These are phyloP conservation scores for Pandemis corylana DNA, from an alignment of 2,888 invertebrate species.

Conservation along the genomic window DNA sequence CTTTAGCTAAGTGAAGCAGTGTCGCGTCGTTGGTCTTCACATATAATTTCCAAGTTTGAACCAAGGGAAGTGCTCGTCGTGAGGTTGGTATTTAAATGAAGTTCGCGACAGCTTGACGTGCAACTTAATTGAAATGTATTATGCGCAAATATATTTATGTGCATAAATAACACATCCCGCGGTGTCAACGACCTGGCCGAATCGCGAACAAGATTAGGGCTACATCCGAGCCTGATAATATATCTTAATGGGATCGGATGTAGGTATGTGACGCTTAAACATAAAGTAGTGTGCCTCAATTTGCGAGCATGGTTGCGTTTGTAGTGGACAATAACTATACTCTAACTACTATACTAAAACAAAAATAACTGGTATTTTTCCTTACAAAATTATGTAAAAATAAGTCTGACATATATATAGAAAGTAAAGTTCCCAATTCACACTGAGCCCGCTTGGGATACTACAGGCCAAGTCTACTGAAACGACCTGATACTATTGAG, in stretches of 20 bases:
- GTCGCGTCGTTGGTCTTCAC: slow-evolving; percentile 1
- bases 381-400: too few relatives aligned
- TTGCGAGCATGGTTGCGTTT: background rate
- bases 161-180: slow-evolving; percentile 40
- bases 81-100: slow-evolving; percentile 74
- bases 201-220: slow-evolving; percentile 63
- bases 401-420: too few relatives aligned
- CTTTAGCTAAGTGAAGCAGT: slow-evolving; percentile 1
- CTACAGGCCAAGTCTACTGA: too few relatives aligned
- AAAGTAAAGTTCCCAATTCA: too few relatives aligned
- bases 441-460: too few relatives aligned
- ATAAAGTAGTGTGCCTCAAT: background rate
- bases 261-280: slow-evolving; percentile 47
- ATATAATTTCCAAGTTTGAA: slow-evolving; percentile 48
- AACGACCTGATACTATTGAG: too few relatives aligned
- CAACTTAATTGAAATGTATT: slow-evolving; percentile 75
- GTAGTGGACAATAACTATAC: too few relatives aligned
- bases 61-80: slow-evolving; percentile 59
- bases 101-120: slow-evolving; percentile 67
- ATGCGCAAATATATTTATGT: slow-evolving; percentile 66
- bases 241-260: slow-evolving; percentile 57
- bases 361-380: too few relatives aligned
- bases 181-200: slow-evolving; percentile 59
- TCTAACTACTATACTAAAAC: too few relatives aligned
- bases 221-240: slow-evolving; percentile 51